A percentile compares a stretch with the other conserved stretches of the same genome.
These are phyloP conservation scores for Pristionchus entomophagus DNA, from an alignment of 2,888 invertebrate species.

Conservation along the genomic window DNA sequence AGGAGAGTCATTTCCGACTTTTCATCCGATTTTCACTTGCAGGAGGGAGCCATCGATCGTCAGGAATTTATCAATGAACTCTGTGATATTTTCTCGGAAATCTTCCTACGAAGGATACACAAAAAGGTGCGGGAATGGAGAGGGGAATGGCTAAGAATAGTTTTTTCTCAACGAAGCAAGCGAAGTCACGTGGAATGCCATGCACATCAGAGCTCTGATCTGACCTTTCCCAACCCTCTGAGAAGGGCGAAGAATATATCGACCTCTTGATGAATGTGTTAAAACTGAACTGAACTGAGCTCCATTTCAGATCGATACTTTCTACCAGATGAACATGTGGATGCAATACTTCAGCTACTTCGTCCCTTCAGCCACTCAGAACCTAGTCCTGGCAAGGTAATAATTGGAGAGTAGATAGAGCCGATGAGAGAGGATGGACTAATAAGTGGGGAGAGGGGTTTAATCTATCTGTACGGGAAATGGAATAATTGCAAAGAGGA, in stretches of 20 bases:
- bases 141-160: too few species aligned
- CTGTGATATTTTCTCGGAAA: conserved; percentile 63
- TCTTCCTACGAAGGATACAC: conserved; percentile 34
- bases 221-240: not conserved
- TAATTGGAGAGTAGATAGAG: too few species aligned
- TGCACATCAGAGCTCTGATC: not conserved
- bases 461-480: too few species aligned
- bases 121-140: not conserved
- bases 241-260: not conserved
- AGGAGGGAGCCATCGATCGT: conserved; percentile 71
- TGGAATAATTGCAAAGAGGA: too few species aligned
- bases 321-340: not conserved
- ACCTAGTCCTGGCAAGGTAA: conserved; percentile 44
- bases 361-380: conserved; percentile 34
- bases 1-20: too few species aligned
- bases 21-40: not conserved
- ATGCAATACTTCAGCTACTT: conserved; percentile 25
- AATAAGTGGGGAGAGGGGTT: too few species aligned
- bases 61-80: conserved; percentile 73
- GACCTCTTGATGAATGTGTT: too few species aligned
- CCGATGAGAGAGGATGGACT: too few species aligned
- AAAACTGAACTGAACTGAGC: too few species aligned
- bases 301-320: not conserved
- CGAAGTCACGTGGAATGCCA: too few species aligned
- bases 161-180: too few species aligned